Evolutionary conservation across 30 jellyfish, hydroid and myxozoan genomes (phyloP), one percentile per base, ranked within the genome.

Genomic region (Turritopsis dohrnii): DNA sequence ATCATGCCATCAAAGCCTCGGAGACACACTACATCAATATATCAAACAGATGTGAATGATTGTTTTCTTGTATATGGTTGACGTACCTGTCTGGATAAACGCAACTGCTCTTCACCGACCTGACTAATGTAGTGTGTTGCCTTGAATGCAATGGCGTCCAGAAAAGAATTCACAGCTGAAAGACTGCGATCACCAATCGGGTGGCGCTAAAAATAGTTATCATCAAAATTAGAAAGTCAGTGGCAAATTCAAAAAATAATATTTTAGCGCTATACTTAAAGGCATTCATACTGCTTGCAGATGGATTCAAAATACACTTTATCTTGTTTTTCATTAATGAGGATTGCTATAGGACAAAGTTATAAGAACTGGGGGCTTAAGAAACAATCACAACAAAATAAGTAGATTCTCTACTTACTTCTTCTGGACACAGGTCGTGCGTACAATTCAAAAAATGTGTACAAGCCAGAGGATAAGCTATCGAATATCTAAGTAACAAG

Each of bases 171-270:
- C 19, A 93, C 96, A 16, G 98, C 98, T 5, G 96, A 88, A n/a
- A 93, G 75, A 66, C 96, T 88, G 16, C 98, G 96, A 73, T 93
- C 98, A 1, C 98, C 98, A 25, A 93, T 88, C n/a, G 96, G 96
- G 73, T 93, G 98, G 24, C 96, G 94, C 98, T 93, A 85, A 52
- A 74, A 83, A 54, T 7, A 69, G 19, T n/a, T n/a, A 1, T 7
- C 22, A 69, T 7, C 77, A 69, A n/a, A n/a, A n/a, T 17, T 60
- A 60, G 19, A 60, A 18, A 60, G 21, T 60, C 0, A n/a, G n/a
- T n/a, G n/a, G n/a, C n/a, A n/a, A n/a, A n/a, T n/a, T n/a, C n/a
- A n/a, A n/a, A n/a, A n/a, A n/a, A n/a, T n/a, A n/a, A n/a, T n/a
- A n/a, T n/a, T n/a, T n/a, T n/a, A n/a, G n/a, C n/a, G n/a, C n/a